Base-by-base conservation (phyloP, 2,797 vertebrate species). In the Aplochiton taeniatus region DNA sequence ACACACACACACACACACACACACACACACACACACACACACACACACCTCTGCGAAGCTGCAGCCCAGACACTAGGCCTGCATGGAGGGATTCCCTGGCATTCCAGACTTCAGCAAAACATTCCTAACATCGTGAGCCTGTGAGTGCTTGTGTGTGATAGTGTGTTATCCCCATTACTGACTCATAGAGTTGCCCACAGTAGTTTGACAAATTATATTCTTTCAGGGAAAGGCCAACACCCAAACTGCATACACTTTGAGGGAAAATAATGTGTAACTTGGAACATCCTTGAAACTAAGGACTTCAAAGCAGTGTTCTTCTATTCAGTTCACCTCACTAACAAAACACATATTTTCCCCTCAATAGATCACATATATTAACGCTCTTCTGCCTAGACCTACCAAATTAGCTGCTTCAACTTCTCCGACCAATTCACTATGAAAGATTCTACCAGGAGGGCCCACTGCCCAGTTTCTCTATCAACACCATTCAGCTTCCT, bases 1-100 rank as follows among this genome's bases (percentile, higher is more conserved):
- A 31, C 31, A 31, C 31, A 31, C 31, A 31, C 31, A 31, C 58
- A 65, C 44, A 54, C 31, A 31, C 31, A 54, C 18, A 54, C 18
- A 70, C 47, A 66, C 63, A 75, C 51, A 66, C 72, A 68, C 65
- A 63, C 76, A 61, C 72, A 72, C 31, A 20, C 82, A 83, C 88
- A 88, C 60, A 50, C 84, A 46, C 16, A 41, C 42, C 4, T 17
- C 84, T 87, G 16, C 56, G 69, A 56, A 63, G 55, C 43, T 63
- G 85, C 81, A 80, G 72, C 69, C 63, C 65, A 76, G 78, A 83
- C 68, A 80, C 43, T 64, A 51, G 74, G 84, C 81, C 80, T 82
- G 74, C 72, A 67, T 17, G 51, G 69, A 79, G 87, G 85, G 87
- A 91, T 92, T 90, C 86, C 82, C 75, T 80, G 83, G 87, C 76